Conservation (phyloP, 2,113 vertebrate species). For the Struthio camelus region DNA sequence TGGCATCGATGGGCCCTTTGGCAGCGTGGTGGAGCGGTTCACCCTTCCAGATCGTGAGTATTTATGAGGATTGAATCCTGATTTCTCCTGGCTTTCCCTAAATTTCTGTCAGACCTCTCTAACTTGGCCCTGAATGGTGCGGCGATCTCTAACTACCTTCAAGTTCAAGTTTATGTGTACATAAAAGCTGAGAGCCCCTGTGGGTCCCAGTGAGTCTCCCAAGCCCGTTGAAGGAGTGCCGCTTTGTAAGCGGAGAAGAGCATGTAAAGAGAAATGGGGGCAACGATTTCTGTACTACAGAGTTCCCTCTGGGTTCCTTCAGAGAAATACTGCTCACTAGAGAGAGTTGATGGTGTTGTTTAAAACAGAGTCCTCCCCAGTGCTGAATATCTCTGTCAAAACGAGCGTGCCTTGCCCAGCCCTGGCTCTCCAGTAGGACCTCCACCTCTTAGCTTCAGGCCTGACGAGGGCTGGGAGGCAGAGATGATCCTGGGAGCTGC, state of each 20-base stretch:
- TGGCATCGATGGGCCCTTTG: slow-evolving; percentile 88
- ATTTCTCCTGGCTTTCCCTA: neutral
- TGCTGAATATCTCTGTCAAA: too few relatives aligned
- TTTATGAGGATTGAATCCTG: too few relatives aligned
- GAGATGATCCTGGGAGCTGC: neutral
- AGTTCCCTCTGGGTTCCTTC: neutral
- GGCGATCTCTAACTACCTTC: neutral
- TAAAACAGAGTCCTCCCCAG: neutral
- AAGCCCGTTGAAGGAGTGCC: neutral
- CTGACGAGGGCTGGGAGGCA: neutral
- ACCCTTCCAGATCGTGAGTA: slow-evolving; percentile 93
- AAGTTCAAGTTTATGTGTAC: neutral
- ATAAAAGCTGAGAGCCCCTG: neutral
- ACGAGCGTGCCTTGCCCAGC: neutral
- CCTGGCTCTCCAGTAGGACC: neutral
- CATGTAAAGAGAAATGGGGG: neutral
- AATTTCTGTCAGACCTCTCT: neutral
- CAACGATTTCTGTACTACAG: neutral
- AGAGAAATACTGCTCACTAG: neutral
- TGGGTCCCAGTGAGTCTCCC: neutral
- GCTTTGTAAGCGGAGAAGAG: neutral
- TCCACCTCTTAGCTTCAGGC: neutral
- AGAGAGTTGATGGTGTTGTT: neutral
- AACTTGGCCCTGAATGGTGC: neutral
- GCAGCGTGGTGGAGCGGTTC: slow-evolving; percentile 87